Percentiles rank a stretch among this genome's conserved stretches.
These are phyloP conservation scores for Megalonaias nervosa DNA, from an alignment of 1,140 invertebrate species.

Conservation along the genomic window DNA sequence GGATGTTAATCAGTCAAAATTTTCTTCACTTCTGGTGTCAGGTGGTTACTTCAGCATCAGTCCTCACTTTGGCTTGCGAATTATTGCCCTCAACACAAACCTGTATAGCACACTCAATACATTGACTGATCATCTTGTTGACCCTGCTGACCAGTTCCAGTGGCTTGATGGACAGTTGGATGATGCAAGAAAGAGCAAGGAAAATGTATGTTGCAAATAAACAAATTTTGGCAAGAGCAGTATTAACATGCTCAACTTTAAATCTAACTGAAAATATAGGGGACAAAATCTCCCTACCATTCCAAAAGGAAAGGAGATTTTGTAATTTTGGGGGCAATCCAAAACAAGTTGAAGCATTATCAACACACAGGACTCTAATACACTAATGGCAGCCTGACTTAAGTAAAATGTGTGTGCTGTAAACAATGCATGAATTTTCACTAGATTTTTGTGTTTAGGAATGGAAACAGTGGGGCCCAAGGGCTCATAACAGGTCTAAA, in stretches of 20 bases:
- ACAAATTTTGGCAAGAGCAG: neutral
- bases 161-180: slow-evolving; percentile 65
- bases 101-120: slow-evolving; percentile 59
- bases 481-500: too few species aligned
- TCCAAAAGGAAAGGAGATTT: too few species aligned
- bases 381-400: too few species aligned
- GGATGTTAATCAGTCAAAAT: neutral
- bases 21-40: slow-evolving; percentile 14
- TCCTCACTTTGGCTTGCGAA: slow-evolving; percentile 35
- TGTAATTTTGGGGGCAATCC: neutral
- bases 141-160: slow-evolving; percentile 63
- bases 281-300: neutral
- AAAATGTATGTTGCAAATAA: slow-evolving; percentile 40
- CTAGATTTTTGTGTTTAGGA: too few species aligned
- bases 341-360: neutral
- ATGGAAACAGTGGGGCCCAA: too few species aligned
- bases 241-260: neutral
- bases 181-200: slow-evolving; percentile 34
- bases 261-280: neutral
- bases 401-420: too few species aligned
- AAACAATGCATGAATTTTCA: too few species aligned
- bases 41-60: slow-evolving; percentile 56
- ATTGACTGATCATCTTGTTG: slow-evolving; percentile 39
- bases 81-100: slow-evolving; percentile 69
- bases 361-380: neutral